These are phyloP conservation scores for Morpho helenor DNA, from an alignment of 2,888 invertebrate species.

Conservation along the genomic window DNA sequence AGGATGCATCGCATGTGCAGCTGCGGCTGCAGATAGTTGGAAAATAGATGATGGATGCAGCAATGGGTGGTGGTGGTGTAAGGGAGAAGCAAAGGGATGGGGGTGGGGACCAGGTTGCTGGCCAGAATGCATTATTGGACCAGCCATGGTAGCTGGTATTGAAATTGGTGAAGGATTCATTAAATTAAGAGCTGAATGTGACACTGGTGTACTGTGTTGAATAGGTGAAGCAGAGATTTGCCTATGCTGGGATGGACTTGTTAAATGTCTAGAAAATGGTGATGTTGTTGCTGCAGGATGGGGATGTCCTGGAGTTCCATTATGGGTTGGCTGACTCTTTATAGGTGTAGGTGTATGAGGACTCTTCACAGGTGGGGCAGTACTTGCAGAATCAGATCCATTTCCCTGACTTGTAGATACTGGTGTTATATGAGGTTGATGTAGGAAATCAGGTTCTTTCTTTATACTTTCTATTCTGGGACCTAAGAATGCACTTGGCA, in stretches of 20 bases:
- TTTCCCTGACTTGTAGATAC: conserved; percentile 69
- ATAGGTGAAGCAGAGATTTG: conserved; percentile 74
- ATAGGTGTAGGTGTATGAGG: conserved; percentile 76
- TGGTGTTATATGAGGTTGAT: conserved; percentile 73
- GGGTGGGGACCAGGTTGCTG: conserved; percentile 85
- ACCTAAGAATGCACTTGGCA: conserved; percentile 79
- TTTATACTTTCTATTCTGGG: conserved; percentile 86
- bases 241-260: conserved; percentile 69
- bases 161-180: conserved; percentile 80
- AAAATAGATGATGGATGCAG: conserved; percentile 82
- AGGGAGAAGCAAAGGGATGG: conserved; percentile 82
- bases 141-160: conserved; percentile 82
- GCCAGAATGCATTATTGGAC: conserved; percentile 86
- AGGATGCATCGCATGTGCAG: conserved; percentile 83
- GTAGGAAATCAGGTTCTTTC: conserved; percentile 84
- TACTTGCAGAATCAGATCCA: conserved; percentile 61
- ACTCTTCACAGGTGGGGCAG: conserved; percentile 78
- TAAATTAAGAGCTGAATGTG: conserved; percentile 81
- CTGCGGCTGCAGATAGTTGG: conserved; percentile 80
- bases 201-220: conserved; percentile 68
- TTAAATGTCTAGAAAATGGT: conserved; percentile 71
- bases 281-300: conserved; percentile 68
- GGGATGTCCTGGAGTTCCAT: conserved; percentile 60
- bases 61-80: conserved; percentile 86
- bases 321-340: conserved; percentile 66